These are phyloP conservation scores for Acanthacorydalis orientalis DNA, from an alignment of 2,888 invertebrate species.

Conservation along the genomic window DNA sequence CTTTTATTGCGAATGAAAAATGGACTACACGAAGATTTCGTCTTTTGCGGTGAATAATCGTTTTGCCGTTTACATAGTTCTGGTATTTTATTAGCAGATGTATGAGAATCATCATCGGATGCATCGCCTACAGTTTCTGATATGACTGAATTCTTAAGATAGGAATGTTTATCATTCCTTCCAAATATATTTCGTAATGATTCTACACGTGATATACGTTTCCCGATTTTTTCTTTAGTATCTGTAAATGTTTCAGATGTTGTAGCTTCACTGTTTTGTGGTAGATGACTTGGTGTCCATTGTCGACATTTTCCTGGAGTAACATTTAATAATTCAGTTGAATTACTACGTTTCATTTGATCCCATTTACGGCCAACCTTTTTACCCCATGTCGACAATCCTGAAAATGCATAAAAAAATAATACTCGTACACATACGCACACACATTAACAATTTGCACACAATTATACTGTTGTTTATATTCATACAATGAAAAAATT, in stretches of 20 bases:
- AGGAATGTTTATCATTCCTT: constrained; percentile 15
- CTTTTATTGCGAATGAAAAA: not conserved
- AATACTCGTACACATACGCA: too few relatives aligned
- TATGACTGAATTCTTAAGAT: too few relatives aligned
- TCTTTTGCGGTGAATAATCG: not conserved
- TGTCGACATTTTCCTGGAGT: constrained; percentile 25
- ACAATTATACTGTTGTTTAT: not conserved
- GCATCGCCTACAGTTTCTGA: too few relatives aligned
- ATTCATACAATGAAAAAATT: not conserved
- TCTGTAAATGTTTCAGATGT: not conserved
- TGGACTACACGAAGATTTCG: constrained; percentile 1
- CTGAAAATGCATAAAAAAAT: constrained; percentile 18
- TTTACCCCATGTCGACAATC: constrained; percentile 40
- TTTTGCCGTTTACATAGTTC: not conserved
- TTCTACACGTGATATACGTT: constrained; percentile 32
- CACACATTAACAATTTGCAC: not conserved
- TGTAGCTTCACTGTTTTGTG: not conserved
- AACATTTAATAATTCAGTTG: constrained; percentile 31
- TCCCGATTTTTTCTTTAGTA: constrained; percentile 5
- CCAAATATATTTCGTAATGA: constrained; percentile 33
- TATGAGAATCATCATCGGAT: not conserved
- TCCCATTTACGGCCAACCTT: constrained; percentile 42
- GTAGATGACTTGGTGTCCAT: constrained; percentile 26
- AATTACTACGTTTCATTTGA: constrained; percentile 38
- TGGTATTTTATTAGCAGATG: not conserved